These are phyloP conservation scores for Oreortyx pictus DNA, from an alignment of 2,797 vertebrate genomes.

Conservation along the genomic window DNA sequence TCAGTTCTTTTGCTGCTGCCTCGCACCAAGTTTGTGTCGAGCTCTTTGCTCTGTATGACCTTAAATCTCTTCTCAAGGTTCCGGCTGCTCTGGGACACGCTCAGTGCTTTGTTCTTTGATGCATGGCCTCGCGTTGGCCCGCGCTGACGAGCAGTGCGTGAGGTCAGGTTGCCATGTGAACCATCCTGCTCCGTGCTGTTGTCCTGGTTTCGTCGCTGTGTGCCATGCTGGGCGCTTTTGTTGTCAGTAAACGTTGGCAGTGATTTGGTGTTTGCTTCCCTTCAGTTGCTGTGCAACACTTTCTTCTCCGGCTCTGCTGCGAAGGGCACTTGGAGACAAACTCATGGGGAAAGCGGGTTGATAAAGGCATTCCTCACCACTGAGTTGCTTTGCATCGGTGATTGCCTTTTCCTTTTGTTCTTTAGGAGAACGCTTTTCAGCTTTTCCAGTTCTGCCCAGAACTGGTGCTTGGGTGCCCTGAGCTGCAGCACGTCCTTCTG, in stretches of 20 bases:
- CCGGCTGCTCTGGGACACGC: neutral
- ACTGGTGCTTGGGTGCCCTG: neutral
- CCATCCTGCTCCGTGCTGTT: neutral
- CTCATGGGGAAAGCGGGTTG: neutral
- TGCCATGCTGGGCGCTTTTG: rapidly evolving
- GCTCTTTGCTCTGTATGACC: neutral
- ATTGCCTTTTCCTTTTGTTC: neutral
- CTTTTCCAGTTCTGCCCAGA: neutral
- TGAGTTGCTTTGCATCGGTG: neutral
- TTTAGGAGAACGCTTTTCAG: neutral
- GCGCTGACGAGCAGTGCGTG: neutral
- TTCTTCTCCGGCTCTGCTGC: neutral
- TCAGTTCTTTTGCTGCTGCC: neutral
- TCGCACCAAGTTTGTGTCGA: neutral
- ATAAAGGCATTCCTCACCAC: neutral
- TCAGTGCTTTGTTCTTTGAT: neutral
- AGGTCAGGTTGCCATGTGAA: neutral
- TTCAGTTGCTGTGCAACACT: neutral
- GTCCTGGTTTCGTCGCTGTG: neutral
- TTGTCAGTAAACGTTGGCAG: neutral
- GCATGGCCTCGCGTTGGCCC: neutral
- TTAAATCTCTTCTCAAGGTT: neutral
- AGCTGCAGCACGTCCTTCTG: neutral
- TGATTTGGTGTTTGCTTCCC: neutral
- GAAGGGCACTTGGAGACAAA: neutral